These are phyloP conservation scores for Campylomormyrus tamandua DNA, from an alignment of 2,113 vertebrate species.

Conservation along the genomic window DNA sequence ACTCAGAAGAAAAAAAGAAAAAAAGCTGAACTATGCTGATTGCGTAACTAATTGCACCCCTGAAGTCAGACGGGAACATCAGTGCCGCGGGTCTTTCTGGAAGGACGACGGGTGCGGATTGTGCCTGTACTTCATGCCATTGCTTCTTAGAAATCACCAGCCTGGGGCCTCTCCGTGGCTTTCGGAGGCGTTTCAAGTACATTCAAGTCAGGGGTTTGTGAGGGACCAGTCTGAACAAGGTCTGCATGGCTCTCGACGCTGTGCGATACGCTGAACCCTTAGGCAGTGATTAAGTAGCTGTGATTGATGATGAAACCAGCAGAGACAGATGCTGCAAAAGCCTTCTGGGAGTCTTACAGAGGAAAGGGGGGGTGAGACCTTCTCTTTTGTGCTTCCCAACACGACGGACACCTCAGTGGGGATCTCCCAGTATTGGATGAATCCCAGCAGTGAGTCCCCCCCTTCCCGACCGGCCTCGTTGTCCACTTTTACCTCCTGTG, in stretches of 20 bases:
- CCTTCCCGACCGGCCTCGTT: not conserved
- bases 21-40: not conserved
- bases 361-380: not conserved
- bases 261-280: not conserved
- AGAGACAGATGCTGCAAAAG: not conserved
- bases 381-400: not conserved
- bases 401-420: not conserved
- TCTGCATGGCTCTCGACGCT: not conserved
- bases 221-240: not conserved
- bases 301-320: not conserved
- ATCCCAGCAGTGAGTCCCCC: not conserved
- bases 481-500: not conserved
- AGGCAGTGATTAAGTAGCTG: not conserved
- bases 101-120: not conserved
- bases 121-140: not conserved
- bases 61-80: not conserved
- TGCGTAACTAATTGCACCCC: not conserved
- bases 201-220: not conserved
- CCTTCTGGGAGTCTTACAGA: not conserved
- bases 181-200: not conserved
- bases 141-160: not conserved
- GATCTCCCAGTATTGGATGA: not conserved
- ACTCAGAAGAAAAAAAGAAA: not conserved
- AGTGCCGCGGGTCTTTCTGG: not conserved
- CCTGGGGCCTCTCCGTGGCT: not conserved